Percentiles rank a stretch among this genome's conserved stretches.
Conservation (phyloP, 2,888 invertebrate genomes). For the Apeira syringaria region DNA sequence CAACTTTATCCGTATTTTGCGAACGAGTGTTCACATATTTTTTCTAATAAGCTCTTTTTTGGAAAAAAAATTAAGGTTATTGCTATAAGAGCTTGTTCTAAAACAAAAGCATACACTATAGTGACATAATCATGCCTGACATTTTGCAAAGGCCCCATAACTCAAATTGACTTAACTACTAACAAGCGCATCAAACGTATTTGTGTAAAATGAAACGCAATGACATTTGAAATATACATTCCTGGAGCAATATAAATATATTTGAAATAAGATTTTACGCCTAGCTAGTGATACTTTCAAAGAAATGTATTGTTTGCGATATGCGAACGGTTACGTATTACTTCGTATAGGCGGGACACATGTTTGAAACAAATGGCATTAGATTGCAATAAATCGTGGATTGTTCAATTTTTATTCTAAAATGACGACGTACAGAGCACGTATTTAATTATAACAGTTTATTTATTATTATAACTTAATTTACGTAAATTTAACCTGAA, state of each 20-base stretch:
- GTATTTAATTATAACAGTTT: conserved; percentile 34
- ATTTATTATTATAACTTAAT: conserved; percentile 27
- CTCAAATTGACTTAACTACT: conserved; percentile 10
- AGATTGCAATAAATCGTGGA: conserved; percentile 36
- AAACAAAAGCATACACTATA: neutral
- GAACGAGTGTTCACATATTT: no score
- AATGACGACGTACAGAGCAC: conserved; percentile 34
- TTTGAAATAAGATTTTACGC: no score
- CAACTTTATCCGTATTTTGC: no score
- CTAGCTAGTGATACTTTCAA: no score
- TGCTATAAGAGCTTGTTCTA: no score
- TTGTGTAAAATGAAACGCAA: conserved; percentile 9
- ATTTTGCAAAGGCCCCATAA: conserved; percentile 6
- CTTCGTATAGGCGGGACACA: conserved; percentile 25
- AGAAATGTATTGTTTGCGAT: no score
- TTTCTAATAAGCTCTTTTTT: no score
- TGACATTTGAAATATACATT: conserved; percentile 26
- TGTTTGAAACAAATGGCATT: conserved; percentile 32
- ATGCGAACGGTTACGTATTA: no score
- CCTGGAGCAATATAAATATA: no score
- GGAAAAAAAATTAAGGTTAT: no score
- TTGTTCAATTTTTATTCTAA: conserved; percentile 38
- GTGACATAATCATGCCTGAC: conserved; percentile 1
- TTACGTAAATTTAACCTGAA: conserved; percentile 29
- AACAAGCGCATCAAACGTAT: conserved; percentile 11